Percentiles rank a stretch among this genome's conserved stretches.
phyloP scores from a whole-genome alignment of 1,140 invertebrate genomes.

The Neotoxoptera formosana region DNA sequence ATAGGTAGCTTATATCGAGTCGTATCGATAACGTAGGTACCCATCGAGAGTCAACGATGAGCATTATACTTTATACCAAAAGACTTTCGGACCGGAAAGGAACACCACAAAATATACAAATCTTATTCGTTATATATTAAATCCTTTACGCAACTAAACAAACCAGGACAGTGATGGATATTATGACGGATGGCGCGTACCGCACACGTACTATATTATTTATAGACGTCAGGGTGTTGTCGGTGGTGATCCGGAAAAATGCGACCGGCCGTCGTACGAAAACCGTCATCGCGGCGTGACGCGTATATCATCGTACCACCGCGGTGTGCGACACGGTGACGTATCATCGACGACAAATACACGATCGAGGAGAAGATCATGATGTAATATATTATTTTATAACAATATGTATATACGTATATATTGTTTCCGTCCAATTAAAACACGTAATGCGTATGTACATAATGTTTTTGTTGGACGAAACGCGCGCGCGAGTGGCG shows the following conservation, averaged over 20 bases:
- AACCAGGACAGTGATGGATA: constrained; percentile 14
- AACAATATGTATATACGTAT: neutral
- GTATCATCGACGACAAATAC: neutral
- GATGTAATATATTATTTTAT: neutral
- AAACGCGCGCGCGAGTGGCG: neutral
- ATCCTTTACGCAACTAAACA: neutral
- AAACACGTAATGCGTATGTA: neutral
- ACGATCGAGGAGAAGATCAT: neutral
- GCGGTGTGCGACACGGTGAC: neutral
- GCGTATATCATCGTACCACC: neutral
- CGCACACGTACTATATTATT: neutral
- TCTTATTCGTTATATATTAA: neutral
- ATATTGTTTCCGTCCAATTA: constrained; percentile 17
- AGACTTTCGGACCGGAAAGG: neutral
- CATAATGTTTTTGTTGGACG: constrained; percentile 24
- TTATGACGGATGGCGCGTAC: neutral
- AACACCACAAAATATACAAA: neutral
- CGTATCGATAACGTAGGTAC: neutral
- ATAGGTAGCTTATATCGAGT: no score
- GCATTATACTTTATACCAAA: neutral
- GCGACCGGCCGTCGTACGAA: neutral
- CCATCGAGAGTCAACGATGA: neutral
- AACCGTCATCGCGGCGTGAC: neutral
- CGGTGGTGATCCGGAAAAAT: constrained; percentile 10
- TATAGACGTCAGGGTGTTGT: neutral